Evolutionary conservation across 2,797 vertebrate genomes (phyloP), one percentile per base, ranked within the genome.

Genomic region (Coregonus suidteri): DNA sequence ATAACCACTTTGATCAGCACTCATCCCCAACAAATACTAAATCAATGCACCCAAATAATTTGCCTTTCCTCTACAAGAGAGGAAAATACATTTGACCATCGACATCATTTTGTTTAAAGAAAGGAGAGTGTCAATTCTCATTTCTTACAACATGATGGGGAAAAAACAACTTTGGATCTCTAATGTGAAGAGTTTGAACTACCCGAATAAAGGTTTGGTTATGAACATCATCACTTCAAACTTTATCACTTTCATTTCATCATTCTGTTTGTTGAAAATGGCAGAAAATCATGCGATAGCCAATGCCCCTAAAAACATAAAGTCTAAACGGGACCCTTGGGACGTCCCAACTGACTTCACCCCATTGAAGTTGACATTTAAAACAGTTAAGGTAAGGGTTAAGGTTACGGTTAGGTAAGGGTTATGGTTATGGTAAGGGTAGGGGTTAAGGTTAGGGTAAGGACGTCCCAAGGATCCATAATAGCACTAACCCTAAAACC

Each of bases 171-270:
- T 67, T 14, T 15, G 4, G 31, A 6, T 16, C 31, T 35, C 4
- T 34, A 20, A 59, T 59, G 56, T 59, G 18, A 74, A 75, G 79
- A 81, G 78, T 86, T 84, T 82, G 78, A 4, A 18, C 80, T 83
- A 75, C 73, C 73, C 70, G 69, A 64, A 76, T 81, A 86, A 85
- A 80, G 83, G 79, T 89, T 88, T 87, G 83, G 75, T 71, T 65
- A 87, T 88, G 81, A 79, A 85, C 88, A 83, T 87, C 83, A 86
- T 81, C 85, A 84, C 88, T 87, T 89, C 89, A 47, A 47, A 47
- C 3, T 47, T 3, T 13, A 13, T 47, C 9, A 47, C 9, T 47
- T 47, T 47, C 0, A 47, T 47, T 47, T 47, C 9, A 47, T 47
- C 41, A 59, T 80, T 62, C n/a, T 62, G 18, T n/a, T 18, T 82